Conservation (phyloP, 2,888 invertebrate genomes). For the Brenthis hecate region DNA sequence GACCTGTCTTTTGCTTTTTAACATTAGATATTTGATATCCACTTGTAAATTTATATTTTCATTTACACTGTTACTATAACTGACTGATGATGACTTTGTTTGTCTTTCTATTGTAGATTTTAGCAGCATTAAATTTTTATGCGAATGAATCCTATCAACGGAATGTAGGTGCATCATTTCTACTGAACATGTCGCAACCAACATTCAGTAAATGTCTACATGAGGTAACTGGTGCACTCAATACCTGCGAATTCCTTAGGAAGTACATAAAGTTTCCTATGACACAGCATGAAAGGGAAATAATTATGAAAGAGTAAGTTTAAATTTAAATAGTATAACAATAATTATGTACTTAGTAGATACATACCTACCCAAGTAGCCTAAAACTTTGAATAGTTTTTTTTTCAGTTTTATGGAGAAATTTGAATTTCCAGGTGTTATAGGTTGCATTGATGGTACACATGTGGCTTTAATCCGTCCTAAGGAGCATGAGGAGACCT, state of each 20-base stretch:
- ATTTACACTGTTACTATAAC: background rate
- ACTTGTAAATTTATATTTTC: conserved; percentile 5
- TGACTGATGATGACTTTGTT: conserved; percentile 2
- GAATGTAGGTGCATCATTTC: conserved; percentile 9
- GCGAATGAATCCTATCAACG: conserved; percentile 19
- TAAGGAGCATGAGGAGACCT: background rate
- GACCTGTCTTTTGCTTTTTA: conserved; percentile 9
- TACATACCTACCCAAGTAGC: background rate
- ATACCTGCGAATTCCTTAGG: conserved; percentile 4
- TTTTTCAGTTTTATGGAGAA: conserved; percentile 5
- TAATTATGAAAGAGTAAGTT: conserved; percentile 33
- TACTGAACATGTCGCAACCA: conserved; percentile 16
- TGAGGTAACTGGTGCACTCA: conserved; percentile 16
- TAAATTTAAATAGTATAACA: conserved; percentile 30
- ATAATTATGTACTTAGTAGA: conserved; percentile 25
- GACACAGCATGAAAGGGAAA: background rate
- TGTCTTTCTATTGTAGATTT: conserved; percentile 16
- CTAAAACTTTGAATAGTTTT: background rate
- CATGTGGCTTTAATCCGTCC: background rate
- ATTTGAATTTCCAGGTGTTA: background rate
- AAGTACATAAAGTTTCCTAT: background rate
- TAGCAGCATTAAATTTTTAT: conserved; percentile 18
- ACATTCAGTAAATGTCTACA: conserved; percentile 15
- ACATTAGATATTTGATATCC: conserved; percentile 3
- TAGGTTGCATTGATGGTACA: conserved; percentile 8